These are phyloP conservation scores for Cyclina sinensis DNA, from an alignment of 1,140 invertebrate species.

Conservation along the genomic window DNA sequence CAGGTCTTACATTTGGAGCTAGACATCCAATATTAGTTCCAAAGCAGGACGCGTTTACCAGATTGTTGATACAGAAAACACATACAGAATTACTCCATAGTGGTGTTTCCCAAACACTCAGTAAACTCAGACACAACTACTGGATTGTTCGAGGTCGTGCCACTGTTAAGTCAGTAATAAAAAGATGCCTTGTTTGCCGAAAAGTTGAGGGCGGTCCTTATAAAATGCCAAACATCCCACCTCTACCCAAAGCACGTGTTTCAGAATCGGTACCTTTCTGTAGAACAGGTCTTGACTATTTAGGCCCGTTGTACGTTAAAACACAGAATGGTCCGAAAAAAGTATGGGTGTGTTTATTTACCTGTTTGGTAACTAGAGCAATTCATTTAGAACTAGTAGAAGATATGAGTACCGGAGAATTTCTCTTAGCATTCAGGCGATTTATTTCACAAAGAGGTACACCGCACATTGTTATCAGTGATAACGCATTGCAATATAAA, in stretches of 20 bases:
- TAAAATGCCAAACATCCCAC: conserved; percentile 12
- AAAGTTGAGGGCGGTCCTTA: conserved; percentile 11
- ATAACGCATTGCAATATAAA: conserved; percentile 31
- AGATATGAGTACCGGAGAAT: conserved; percentile 35
- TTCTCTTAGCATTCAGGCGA: conserved; percentile 11
- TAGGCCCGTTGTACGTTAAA: conserved; percentile 11
- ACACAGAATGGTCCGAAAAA: conserved; percentile 6
- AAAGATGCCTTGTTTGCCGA: neutral
- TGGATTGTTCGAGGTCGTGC: conserved; percentile 21
- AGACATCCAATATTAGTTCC: conserved; percentile 33
- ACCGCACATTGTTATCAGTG: neutral
- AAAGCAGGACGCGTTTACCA: neutral
- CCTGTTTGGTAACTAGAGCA: conserved; percentile 25
- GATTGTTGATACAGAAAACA: conserved; percentile 21
- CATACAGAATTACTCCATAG: conserved; percentile 27
- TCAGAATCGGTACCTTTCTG: neutral
- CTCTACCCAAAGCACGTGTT: conserved; percentile 9
- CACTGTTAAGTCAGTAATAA: conserved; percentile 16
- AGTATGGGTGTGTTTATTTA: conserved; percentile 37
- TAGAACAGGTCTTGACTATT: conserved; percentile 16
- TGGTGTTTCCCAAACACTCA: conserved; percentile 38
- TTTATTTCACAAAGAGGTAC: conserved; percentile 23
- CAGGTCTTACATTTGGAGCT: neutral
- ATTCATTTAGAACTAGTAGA: conserved; percentile 1
- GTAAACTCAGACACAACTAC: neutral